Evolutionary conservation across 1,140 invertebrate genomes (phyloP), one percentile per base, ranked within the genome.

Genomic region (Teleopsis dalmanni): DNA sequence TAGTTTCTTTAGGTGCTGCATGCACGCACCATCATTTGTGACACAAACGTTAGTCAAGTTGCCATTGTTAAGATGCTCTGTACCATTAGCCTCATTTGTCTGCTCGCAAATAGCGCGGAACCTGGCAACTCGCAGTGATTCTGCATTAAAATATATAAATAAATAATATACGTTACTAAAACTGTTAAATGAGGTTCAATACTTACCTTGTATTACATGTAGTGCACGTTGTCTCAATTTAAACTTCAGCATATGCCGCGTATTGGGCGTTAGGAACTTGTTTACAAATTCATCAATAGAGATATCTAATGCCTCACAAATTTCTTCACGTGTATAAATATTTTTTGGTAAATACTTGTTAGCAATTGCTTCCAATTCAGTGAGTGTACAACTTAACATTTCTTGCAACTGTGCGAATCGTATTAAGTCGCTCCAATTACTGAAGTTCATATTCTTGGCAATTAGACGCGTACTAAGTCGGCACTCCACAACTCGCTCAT

Each of bases 401-500:
- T 77, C 72, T 72, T 93, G 90, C 5, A 92, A 60, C 58, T 89
- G 81, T 23, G 80, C 81, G 42, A 95, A 76, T 59, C 72, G 73
- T 37, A 69, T 67, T 44, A 82, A 71, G 14, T 74, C 63, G 51
- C 71, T 64, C 85, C 86, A 88, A 36, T 81, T 67, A 21, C 53
- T 50, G 18, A 84, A 55, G 14, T 78, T 78, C 53, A 74, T 72
- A 36, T 72, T 71, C 49, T 82, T 83, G 13, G 85, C 84, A 54
- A 93, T 74, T 50, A 92, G 76, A 60, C 92, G 85, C 10, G 88
- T 83, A 16, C 91, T 91, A 10, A 98, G 67, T 53, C 89, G 80
- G 65, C 94, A 97, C 76, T 98, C 94, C n/a, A 87, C 83, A 9
- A 98, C 95, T 50, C 97, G 76, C 48, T 82, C 81, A 73, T 99